Conservation (phyloP, 2,797 vertebrate species). For the Smutsia temminckii region DNA sequence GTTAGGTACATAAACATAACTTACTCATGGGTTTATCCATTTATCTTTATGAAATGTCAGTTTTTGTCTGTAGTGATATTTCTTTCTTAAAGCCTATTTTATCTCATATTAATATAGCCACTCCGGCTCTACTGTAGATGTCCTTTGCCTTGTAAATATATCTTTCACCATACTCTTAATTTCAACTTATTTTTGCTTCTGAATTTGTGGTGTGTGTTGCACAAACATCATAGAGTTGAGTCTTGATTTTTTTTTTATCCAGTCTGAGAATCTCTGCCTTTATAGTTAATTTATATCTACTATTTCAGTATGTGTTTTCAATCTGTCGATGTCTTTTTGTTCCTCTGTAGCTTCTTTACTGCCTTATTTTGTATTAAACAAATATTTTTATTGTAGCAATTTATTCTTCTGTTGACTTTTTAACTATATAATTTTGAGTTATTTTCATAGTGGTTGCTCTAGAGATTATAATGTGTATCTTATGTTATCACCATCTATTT, state of each 20-base stretch:
- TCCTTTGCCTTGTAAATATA: background rate
- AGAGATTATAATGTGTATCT: background rate
- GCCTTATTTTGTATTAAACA: background rate
- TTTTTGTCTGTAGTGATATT: background rate
- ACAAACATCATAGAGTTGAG: background rate
- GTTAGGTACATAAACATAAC: background rate
- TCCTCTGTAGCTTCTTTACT: background rate
- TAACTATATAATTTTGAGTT: background rate
- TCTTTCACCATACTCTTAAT: background rate
- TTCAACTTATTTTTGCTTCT: background rate
- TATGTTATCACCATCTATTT: background rate
- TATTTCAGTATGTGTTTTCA: background rate
- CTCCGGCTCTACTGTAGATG: background rate
- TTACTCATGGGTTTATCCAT: background rate
- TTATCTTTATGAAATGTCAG: background rate
- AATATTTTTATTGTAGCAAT: background rate
- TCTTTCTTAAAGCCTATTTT: background rate
- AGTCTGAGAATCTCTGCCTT: background rate
- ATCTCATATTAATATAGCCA: background rate
- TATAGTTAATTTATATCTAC: background rate
- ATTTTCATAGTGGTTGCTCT: background rate
- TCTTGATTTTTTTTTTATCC: background rate
- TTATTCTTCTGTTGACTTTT: background rate
- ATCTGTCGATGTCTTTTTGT: background rate
- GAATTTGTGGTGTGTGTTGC: background rate